Base-by-base conservation (phyloP, 2,888 invertebrate species). In the Cremastobaeus sp. region DNA sequence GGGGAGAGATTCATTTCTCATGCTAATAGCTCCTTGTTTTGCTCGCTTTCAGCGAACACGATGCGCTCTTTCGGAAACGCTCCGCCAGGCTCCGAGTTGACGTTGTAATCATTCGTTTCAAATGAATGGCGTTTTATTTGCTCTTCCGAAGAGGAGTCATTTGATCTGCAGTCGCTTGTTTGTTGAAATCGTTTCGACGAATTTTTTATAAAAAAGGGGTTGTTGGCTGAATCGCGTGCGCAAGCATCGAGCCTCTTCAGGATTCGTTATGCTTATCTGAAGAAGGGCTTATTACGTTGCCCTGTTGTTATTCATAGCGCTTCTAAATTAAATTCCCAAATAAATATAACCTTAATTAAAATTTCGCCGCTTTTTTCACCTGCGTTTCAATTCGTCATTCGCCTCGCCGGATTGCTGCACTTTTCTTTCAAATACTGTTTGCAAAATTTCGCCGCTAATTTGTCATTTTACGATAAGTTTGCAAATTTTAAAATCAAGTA, bases 1-100 rank as follows among this genome's bases (percentile, higher is more conserved):
- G 18, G 59, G 60, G 47, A 54, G 32, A 54, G 52, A 54, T 54
- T 52, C 60, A 45, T 60, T 52, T 69, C 60, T 54, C 35, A 59
- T 68, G 54, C 45, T 60, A 69, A 69, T 54, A 32, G 62, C 20
- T 50, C 17, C 28, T 54, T 60, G 30, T 60, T 59, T 60, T 60
- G 52, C 50, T 52, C 50, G 62, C 34, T 59, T 59, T 59, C 34
- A 43, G 50, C 50, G 8, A 55, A 14, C 18, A n/a, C 35, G 39
- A 30, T 62, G 50, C 50, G 32, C 62, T 50, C 54, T 62, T 64
- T 64, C 35, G 50, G 15, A 6, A 50, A 50, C 20, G 20, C 20
- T 28, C 59, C n/a, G 37, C 28, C 18, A 21, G 21, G 39, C 20
- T 20, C 6, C 32, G 21, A 39, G 39, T 28, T 39, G 39, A 59